Percentiles rank a stretch among this genome's conserved stretches.
Conservation (phyloP, 2,113 vertebrate genomes). For the Chunga burmeisteri region DNA sequence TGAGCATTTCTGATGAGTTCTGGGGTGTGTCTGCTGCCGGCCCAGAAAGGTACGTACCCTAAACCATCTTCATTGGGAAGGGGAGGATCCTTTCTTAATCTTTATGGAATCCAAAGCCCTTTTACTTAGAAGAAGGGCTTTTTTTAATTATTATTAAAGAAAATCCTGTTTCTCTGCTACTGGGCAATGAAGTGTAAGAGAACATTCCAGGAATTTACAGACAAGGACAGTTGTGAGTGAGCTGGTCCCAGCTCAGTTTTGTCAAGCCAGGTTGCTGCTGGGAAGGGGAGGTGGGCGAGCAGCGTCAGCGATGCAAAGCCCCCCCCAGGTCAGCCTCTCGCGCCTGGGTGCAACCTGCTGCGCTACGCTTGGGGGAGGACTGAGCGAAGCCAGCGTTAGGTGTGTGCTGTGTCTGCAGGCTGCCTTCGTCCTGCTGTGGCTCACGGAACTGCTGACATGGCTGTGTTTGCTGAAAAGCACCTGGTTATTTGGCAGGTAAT, state of each 20-base stretch:
- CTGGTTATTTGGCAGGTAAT: rapidly evolving
- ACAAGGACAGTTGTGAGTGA: rapidly evolving
- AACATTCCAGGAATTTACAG: background rate
- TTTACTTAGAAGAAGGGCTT: rapidly evolving
- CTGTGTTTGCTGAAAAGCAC: rapidly evolving
- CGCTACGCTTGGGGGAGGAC: background rate
- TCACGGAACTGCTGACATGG: rapidly evolving
- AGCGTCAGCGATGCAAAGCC: rapidly evolving
- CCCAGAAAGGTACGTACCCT: background rate
- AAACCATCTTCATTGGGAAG: rapidly evolving
- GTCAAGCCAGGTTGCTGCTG: rapidly evolving
- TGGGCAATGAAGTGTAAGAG: too few relatives aligned
- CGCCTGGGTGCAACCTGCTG: background rate
- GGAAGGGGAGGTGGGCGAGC: background rate
- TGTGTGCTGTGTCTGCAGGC: rapidly evolving
- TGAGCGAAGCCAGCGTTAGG: rapidly evolving
- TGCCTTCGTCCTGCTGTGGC: too few relatives aligned
- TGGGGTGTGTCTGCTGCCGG: background rate
- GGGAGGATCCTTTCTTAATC: rapidly evolving
- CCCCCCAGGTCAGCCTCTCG: background rate
- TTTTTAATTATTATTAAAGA: too few relatives aligned
- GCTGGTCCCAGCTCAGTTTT: background rate
- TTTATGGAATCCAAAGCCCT: rapidly evolving
- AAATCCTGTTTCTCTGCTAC: rapidly evolving
- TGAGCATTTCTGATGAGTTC: rapidly evolving